Evolutionary conservation across 2,797 vertebrate species (phyloP), one percentile per base, ranked within the genome.

Genomic region (Coreius guichenoti): DNA sequence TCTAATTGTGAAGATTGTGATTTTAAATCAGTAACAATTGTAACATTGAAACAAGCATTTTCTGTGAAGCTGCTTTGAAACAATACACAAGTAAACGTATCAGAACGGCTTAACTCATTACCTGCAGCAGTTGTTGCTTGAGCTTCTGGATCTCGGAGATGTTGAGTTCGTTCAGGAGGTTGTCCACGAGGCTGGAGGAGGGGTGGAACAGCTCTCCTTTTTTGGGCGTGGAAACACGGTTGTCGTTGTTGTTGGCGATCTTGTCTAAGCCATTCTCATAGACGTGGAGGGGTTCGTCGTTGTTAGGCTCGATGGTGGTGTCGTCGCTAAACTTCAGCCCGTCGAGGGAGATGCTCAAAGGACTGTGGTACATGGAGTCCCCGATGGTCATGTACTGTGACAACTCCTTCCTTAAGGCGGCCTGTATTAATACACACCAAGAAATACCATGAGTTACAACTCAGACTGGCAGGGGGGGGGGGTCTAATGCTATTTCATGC

Each of bases 61-160:
- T 65, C 61, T 65, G 61, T 3, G 51, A 8, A 0, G 51, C 51
- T 8, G 51, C 7, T 21, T 54, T 54, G 51, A 21, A 54, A 54
- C 8, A 14, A 47, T 43, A 43, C 8, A 43, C 39, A 43, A 43
- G 33, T 33, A 33, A 33, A 9, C 3, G 1, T 9, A 8, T 54
- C 65, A 31, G 63, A 29, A 33, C 14, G 12, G n/a, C 16, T 12
- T 6, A 23, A 2, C 7, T 12, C 26, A 61, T 83, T 95, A 99
- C 98, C 97, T 99, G 98, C 36, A 96, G 87, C 45, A 99, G 96
- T 88, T 99, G 98, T 69, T 99, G 98, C 90, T 99, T 99, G 68
- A 99, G 93, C 91, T 99, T 99, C 94, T 99, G 98, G 92, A 99
- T 99, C 95, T 99, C 98, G 0, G 97, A 99, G 93, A 99, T 98